Evolutionary conservation across 2,113 vertebrate species (phyloP).

Genomic region (Engraulis encrasicolus): DNA sequence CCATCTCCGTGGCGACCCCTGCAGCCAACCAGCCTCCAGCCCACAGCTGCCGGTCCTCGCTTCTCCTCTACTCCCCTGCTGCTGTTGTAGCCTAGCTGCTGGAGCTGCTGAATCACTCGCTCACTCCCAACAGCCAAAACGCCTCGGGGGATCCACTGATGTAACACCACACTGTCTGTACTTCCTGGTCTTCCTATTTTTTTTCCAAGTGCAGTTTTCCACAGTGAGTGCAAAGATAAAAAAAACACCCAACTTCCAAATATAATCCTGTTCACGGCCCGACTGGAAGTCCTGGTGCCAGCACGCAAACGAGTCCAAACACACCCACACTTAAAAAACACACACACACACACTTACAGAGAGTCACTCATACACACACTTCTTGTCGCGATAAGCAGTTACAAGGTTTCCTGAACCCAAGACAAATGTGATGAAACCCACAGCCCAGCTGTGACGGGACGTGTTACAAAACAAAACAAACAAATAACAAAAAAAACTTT

Average conservation of each 20-base stretch:
- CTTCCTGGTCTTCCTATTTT: conserved; percentile 35
- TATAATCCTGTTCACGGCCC: background rate
- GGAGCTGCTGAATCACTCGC: background rate
- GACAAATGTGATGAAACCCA: conserved; percentile 4
- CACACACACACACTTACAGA: background rate
- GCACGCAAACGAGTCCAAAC: background rate
- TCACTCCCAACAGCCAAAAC: background rate
- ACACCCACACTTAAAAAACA: background rate
- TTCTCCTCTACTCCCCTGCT: too few relatives aligned
- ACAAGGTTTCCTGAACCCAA: background rate
- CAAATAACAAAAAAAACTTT: background rate
- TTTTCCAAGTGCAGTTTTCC: conserved; percentile 25
- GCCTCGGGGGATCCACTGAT: background rate
- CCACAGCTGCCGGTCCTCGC: background rate
- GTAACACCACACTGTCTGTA: background rate
- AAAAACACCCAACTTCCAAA: conserved; percentile 1
- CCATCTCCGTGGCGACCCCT: background rate
- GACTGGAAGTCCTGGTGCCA: background rate
- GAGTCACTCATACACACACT: background rate
- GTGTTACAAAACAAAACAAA: background rate
- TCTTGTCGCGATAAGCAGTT: background rate
- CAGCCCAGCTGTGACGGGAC: conserved; percentile 31
- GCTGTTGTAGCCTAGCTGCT: too few relatives aligned
- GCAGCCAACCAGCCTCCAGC: background rate
- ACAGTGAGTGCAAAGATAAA: background rate